phyloP scores from a whole-genome alignment of 2,888 invertebrate species.

The Nudaria mundana region DNA sequence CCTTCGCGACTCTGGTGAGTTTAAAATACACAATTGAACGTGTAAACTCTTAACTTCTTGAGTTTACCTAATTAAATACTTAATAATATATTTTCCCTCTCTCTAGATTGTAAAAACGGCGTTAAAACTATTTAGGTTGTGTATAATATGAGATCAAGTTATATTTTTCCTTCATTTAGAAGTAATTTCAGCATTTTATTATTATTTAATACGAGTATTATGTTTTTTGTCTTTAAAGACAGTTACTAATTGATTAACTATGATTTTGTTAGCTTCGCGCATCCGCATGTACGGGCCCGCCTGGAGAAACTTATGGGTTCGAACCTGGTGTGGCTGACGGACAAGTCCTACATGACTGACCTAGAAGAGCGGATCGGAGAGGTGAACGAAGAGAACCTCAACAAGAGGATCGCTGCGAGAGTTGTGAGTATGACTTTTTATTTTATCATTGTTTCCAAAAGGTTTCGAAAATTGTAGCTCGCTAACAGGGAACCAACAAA shows the following conservation, averaged over 20 bases:
- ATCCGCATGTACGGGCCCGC: slow-evolving; percentile 83
- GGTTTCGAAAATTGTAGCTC: too few species aligned
- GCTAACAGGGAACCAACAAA: too few species aligned
- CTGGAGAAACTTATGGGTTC: slow-evolving; percentile 87
- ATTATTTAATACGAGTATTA: too few species aligned
- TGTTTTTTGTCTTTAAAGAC: too few species aligned
- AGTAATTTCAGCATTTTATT: too few species aligned
- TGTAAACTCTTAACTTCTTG: not conserved
- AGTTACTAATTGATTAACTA: too few species aligned
- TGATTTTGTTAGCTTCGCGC: slow-evolving; percentile 76
- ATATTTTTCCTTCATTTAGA: too few species aligned
- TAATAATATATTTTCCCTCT: not conserved
- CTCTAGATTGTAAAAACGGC: too few species aligned
- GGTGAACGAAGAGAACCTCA: slow-evolving; percentile 84
- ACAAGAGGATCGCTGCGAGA: slow-evolving; percentile 82
- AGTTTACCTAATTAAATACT: not conserved
- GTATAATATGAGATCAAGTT: too few species aligned
- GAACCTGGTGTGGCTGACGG: slow-evolving; percentile 84
- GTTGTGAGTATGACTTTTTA: slow-evolving; percentile 70
- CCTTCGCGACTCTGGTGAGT: slow-evolving; percentile 50
- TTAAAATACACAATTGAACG: not conserved
- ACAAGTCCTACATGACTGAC: slow-evolving; percentile 84
- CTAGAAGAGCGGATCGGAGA: slow-evolving; percentile 83
- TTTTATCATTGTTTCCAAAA: not conserved
- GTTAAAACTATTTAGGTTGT: too few species aligned